These are phyloP conservation scores for Nyctereutes procyonoides DNA, from an alignment of 2,113 vertebrate genomes.

Conservation along the genomic window DNA sequence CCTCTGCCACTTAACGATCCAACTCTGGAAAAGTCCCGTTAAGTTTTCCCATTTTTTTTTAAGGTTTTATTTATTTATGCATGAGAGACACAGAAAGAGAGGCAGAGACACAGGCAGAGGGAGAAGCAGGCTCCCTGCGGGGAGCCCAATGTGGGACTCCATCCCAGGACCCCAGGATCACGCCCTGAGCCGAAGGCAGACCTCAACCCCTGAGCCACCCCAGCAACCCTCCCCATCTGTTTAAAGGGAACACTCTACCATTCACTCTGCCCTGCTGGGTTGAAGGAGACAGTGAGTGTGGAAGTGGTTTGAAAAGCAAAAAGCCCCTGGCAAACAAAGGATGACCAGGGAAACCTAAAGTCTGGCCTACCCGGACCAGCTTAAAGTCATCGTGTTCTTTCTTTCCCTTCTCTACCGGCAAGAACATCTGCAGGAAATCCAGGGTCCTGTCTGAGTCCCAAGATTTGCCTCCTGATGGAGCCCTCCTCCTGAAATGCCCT, in stretches of 20 bases:
- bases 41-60: too few species aligned
- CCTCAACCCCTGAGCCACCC: too few species aligned
- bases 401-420: neutral
- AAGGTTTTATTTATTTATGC: too few species aligned
- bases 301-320: neutral
- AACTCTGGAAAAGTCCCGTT: neutral
- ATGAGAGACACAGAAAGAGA: too few species aligned
- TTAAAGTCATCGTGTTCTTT: neutral
- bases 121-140: too few species aligned
- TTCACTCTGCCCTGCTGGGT: neutral
- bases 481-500: neutral
- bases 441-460: neutral
- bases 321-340: neutral
- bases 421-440: neutral
- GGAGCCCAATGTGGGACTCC: too few species aligned
- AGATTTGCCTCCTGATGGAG: neutral
- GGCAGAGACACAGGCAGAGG: too few species aligned
- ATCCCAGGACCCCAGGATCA: too few species aligned
- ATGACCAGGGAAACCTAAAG: neutral
- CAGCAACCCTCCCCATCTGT: too few species aligned
- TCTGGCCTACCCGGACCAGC: neutral
- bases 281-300: neutral
- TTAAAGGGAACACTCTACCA: neutral
- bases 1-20: neutral
- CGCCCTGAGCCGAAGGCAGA: too few species aligned